Conservation (phyloP, 2,888 invertebrate genomes). For the Lepidocyrtinus sp. region DNA sequence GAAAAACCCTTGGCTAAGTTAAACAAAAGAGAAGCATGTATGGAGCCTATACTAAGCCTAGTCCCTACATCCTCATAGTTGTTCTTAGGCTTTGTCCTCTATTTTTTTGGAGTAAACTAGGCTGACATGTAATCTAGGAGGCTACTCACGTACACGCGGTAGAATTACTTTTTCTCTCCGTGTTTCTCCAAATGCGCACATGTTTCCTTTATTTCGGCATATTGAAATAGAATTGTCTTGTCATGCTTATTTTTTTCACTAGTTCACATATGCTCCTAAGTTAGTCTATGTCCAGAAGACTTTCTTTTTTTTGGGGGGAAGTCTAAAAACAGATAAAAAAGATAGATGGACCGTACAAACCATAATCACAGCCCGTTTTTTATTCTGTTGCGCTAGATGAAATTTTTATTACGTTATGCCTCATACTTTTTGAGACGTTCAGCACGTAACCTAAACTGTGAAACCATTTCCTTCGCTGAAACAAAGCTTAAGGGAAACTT, state of each 20-base stretch:
- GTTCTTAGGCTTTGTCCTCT: conserved; percentile 4
- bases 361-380: conserved; percentile 18
- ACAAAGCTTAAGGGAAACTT: too few relatives aligned
- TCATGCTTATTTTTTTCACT: conserved; percentile 12
- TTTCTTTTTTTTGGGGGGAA: too few relatives aligned
- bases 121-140: conserved; percentile 49
- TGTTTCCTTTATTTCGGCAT: conserved; percentile 1
- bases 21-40: background rate
- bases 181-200: conserved; percentile 25
- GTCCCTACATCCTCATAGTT: too few relatives aligned
- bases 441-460: too few relatives aligned
- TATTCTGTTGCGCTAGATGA: conserved; percentile 15
- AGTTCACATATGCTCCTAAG: background rate
- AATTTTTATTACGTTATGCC: conserved; percentile 7
- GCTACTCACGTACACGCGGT: conserved; percentile 46
- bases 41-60: conserved; percentile 1
- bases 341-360: conserved; percentile 14
- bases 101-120: conserved; percentile 16
- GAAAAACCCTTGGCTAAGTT: too few relatives aligned
- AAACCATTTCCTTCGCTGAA: too few relatives aligned
- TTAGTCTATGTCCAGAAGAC: background rate
- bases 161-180: conserved; percentile 45
- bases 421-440: conserved; percentile 1
- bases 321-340: conserved; percentile 15
- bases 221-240: conserved; percentile 15